Base-by-base conservation (phyloP, 2,888 invertebrate genomes). In the Sinohyriopsis cumingii region DNA sequence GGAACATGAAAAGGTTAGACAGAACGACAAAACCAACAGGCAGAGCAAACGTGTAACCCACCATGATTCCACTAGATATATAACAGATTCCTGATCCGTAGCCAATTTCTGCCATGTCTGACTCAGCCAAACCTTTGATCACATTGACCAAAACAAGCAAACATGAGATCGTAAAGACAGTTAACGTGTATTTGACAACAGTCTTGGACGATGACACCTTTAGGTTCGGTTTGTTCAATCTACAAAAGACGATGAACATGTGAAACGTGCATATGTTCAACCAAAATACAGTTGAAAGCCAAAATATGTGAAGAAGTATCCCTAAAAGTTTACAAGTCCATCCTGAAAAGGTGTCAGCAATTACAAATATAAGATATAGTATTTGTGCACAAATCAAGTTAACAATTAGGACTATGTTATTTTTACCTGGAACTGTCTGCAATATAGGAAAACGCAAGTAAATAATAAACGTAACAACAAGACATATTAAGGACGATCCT, bases 61-160 rank as follows among this genome's bases (percentile, higher is more conserved):
- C 15, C 66, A 65, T 68, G 22, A 56, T 67, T 55, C 61, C 59
- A 1, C 68, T 63, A 19, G 66, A 65, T 2, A 77, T 72, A 60
- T 74, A 77, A 54, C 76, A 77, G 20, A 62, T 55, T 24, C n/a
- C 59, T 19, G 45, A 62, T 7, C 76, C 76, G 59, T 76, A 76
- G 9, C 76, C 76, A 18, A 64, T 20, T 18, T 65, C 68, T 0
- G 45, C 22, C 20, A 24, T 25, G 22, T 61, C 61, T 19, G 60
- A 66, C 12, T 4, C 54, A 1, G 28, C n/a, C 56, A 63, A 54
- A 45, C 22, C 62, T 9, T 63, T 19, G 20, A 66, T n/a, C 12
- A 70, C 65, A 55, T 69, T 72, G 22, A 55, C 55, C 5, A 70
- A 20, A 55, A 72, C 68, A 25, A 72, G 65, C 20, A 63, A 20